Base-by-base conservation (phyloP, 1,140 invertebrate species). In the Pseudoatta argentina region DNA sequence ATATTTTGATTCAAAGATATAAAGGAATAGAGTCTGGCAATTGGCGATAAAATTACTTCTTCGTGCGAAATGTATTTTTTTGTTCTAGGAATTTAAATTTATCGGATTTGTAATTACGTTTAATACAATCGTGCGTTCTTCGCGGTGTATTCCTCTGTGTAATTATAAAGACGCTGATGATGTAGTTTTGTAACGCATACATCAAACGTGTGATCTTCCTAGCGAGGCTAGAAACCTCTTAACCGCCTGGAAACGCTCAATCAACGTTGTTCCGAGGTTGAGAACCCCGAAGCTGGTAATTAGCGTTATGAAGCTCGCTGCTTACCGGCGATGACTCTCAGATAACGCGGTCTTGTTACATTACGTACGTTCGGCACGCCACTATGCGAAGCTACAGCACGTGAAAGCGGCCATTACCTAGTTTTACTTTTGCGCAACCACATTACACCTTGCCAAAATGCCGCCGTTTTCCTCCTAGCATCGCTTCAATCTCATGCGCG, bases 321-420 rank as follows among this genome's bases (percentile, higher is more conserved):
- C 92, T 92, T 91, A 91, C 89, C 92, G 91, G 91, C 86, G 94
- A 94, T 94, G 92, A 92, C 88, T 92, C 90, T 93, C 91, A 89
- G 94, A 94, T 94, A 94, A 94, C 91, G 86, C 89, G 87, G 86
- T 88, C 92, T 93, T 90, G 92, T 93, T 93, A 93, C 89, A 92
- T 91, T 91, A 91, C 92, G 89, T 90, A 91, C 90, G 88, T 92
- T 93, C 92, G 88, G 86, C 92, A 90, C 91, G 92, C 82, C 91
- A 90, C 89, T 88, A 91, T 91, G 88, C 88, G 91, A 90, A 90
- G 88, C 93, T 92, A 92, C 92, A 91, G 89, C 91, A 93, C 93
- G 94, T 94, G 93, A 94, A 94, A 94, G 94, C 93, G 93, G 86
- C 93, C 92, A 94, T 94, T 94, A 94, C 92, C 92, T 92, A 92